Evolutionary conservation across 35 echinoderm and acorn worm species (phyloP).

Genomic region (Acanthaster planci): DNA sequence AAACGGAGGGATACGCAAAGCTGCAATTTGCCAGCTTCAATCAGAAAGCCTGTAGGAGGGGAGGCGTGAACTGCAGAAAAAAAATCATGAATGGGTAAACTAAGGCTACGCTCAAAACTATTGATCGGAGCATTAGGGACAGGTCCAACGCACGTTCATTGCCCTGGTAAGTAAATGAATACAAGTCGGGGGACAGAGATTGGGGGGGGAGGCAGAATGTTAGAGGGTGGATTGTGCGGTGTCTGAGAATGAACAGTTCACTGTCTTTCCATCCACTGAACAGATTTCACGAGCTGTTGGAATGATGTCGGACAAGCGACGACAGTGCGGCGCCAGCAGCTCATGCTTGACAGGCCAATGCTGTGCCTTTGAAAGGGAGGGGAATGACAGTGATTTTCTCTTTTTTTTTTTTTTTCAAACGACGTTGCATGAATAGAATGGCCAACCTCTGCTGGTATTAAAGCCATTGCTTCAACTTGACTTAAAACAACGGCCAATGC

Average conservation of each 20-base stretch:
- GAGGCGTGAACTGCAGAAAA: too few species aligned
- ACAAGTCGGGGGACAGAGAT: not conserved
- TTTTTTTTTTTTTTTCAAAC: too few species aligned
- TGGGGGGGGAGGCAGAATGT: not conserved
- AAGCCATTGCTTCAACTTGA: too few species aligned
- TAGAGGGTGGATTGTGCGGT: not conserved
- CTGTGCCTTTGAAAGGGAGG: too few species aligned
- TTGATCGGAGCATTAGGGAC: not conserved
- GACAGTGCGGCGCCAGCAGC: not conserved
- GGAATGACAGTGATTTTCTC: too few species aligned
- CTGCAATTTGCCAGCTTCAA: too few species aligned
- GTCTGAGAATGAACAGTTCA: not conserved
- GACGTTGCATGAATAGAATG: too few species aligned
- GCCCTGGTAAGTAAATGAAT: not conserved
- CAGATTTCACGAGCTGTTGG: conserved; percentile 3
- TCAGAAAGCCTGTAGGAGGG: too few species aligned
- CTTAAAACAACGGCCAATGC: too few species aligned
- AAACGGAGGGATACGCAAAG: too few species aligned
- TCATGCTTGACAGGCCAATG: not conserved
- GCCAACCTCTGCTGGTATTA: too few species aligned
- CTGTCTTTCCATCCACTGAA: not conserved
- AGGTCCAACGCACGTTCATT: conserved; percentile 9
- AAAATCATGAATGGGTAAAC: too few species aligned
- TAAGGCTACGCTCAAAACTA: not conserved
- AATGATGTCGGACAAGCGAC: not conserved